phyloP scores from a whole-genome alignment of 2,797 vertebrate species.

The Loriculus beryllinus region DNA sequence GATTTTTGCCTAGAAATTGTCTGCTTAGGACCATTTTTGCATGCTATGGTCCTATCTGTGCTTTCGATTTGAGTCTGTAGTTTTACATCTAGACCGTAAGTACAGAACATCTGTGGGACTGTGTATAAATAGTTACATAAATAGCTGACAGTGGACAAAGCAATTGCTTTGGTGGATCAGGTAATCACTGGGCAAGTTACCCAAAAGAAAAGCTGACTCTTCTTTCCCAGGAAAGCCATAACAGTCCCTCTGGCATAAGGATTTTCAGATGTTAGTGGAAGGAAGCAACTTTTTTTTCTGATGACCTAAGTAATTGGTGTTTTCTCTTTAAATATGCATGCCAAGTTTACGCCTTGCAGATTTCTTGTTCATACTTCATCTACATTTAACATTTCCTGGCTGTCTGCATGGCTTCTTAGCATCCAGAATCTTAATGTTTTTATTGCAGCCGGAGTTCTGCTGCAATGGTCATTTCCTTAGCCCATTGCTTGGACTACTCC shows the following conservation, averaged over 20 bases:
- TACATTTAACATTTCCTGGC: background rate
- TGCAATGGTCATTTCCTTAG: constrained; percentile 6
- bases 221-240: background rate
- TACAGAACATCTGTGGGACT: background rate
- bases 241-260: background rate
- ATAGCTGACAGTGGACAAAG: background rate
- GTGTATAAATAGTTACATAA: background rate
- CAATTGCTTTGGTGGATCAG: background rate
- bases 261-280: background rate
- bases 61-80: background rate
- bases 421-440: background rate
- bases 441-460: constrained; percentile 3
- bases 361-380: background rate
- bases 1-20: background rate
- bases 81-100: background rate
- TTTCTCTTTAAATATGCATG: constrained; percentile 8
- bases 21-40: background rate
- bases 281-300: background rate
- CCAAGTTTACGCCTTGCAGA: background rate
- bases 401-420: background rate
- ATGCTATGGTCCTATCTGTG: background rate
- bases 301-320: background rate
- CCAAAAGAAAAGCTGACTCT: background rate
- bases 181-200: background rate
- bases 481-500: background rate